These are phyloP conservation scores for Aelia acuminata DNA, from an alignment of 2,888 invertebrate species.

Conservation along the genomic window DNA sequence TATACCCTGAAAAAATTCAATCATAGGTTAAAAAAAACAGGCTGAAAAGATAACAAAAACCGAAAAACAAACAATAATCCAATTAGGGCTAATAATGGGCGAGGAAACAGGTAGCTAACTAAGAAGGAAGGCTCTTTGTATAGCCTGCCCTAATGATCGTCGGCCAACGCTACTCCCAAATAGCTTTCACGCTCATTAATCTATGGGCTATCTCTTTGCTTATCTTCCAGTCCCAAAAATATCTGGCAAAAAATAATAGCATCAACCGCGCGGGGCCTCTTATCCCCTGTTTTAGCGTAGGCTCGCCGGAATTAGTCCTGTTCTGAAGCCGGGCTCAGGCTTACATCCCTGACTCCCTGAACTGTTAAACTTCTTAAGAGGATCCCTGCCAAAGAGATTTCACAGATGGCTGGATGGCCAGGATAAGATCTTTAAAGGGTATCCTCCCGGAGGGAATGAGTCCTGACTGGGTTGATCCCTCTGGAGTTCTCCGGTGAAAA, in stretches of 20 bases:
- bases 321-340: neutral
- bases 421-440: conserved; percentile 2
- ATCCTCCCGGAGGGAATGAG: neutral
- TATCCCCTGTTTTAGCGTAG: conserved; percentile 32
- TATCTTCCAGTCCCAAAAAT: neutral
- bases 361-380: conserved; percentile 15
- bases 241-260: neutral
- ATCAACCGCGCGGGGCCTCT: neutral
- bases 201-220: conserved; percentile 23
- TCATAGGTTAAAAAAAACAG: neutral
- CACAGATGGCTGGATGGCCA: neutral
- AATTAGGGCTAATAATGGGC: conserved; percentile 42
- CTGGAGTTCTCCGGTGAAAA: neutral
- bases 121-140: conserved; percentile 20
- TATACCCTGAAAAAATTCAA: neutral
- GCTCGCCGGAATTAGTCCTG: neutral
- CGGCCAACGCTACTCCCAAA: neutral
- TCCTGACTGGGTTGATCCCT: conserved; percentile 15
- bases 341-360: neutral
- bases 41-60: conserved; percentile 34
- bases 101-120: conserved; percentile 45
- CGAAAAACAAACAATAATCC: conserved; percentile 42
- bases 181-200: conserved; percentile 34
- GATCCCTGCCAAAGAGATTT: conserved; percentile 14
- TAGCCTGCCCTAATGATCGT: conserved; percentile 18